A percentile compares a stretch with the other conserved stretches of the same genome.
phyloP scores from a whole-genome alignment of 53 echinoderm and acorn worm genomes.

The Holothuria leucospilota region DNA sequence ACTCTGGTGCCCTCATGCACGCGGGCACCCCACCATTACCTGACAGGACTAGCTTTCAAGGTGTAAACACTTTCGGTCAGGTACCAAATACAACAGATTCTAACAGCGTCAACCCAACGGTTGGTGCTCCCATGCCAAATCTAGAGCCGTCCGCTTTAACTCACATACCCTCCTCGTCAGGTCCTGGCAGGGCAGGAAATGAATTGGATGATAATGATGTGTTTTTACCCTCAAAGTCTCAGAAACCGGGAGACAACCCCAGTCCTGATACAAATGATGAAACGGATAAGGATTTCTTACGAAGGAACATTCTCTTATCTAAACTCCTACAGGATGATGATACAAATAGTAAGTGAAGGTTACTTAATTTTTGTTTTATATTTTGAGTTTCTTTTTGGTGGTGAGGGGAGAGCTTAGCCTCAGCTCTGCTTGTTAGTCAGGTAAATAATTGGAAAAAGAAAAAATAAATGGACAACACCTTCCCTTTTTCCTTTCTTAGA shows the following conservation, averaged over 20 bases:
- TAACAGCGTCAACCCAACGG: neutral
- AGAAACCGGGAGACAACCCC: constrained; percentile 65
- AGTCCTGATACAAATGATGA: constrained; percentile 93
- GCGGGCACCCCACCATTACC: constrained; percentile 26
- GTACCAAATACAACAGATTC: constrained; percentile 17
- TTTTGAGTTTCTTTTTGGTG: too few relatives aligned
- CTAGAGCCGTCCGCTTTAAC: constrained; percentile 65
- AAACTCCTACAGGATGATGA: constrained; percentile 88
- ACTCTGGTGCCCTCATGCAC: constrained; percentile 12
- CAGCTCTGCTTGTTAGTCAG: too few relatives aligned
- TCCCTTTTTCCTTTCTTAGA: too few relatives aligned
- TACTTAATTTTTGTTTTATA: too few relatives aligned
- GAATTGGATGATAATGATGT: constrained; percentile 74
- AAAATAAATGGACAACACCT: too few relatives aligned
- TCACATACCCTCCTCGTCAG: constrained; percentile 66
- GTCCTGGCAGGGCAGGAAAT: constrained; percentile 35
- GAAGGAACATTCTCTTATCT: constrained; percentile 74
- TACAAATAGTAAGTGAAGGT: constrained; percentile 54
- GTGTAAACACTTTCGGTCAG: constrained; percentile 16
- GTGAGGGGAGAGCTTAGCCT: too few relatives aligned
- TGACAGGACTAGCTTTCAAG: constrained; percentile 21
- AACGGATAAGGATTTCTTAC: constrained; percentile 65
- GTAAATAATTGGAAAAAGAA: too few relatives aligned
- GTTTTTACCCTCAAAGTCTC: constrained; percentile 73
- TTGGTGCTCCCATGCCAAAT: constrained; percentile 49